These are phyloP conservation scores for Philotrypesis tridentata DNA, from an alignment of 1,140 invertebrate species.

Conservation along the genomic window DNA sequence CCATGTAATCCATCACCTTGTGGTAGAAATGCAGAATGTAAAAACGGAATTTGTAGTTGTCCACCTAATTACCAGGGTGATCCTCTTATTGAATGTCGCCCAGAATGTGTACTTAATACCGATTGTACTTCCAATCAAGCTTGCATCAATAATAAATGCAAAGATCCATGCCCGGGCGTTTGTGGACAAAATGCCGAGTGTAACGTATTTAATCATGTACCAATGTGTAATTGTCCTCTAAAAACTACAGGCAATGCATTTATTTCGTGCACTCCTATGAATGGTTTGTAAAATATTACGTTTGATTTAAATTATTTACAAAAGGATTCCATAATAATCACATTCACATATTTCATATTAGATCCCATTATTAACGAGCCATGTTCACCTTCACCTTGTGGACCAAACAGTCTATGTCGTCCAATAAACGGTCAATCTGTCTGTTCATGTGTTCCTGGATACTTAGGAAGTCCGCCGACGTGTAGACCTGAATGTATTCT, in stretches of 20 bases:
- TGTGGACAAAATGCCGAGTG: conserved; percentile 89
- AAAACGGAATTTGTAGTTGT: conserved; percentile 81
- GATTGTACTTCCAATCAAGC: conserved; percentile 88
- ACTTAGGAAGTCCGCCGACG: conserved; percentile 77
- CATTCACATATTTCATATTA: conserved; percentile 30
- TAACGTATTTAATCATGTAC: conserved; percentile 88
- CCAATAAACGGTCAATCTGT: conserved; percentile 76
- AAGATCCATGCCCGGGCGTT: conserved; percentile 85
- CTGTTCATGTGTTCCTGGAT: conserved; percentile 78
- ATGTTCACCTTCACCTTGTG: conserved; percentile 81
- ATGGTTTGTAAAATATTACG: conserved; percentile 65
- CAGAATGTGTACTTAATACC: conserved; percentile 86
- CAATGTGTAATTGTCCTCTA: conserved; percentile 83
- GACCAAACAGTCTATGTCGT: conserved; percentile 81
- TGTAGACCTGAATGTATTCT: conserved; percentile 76
- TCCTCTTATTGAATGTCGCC: conserved; percentile 85
- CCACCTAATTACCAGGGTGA: conserved; percentile 83
- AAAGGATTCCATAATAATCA: conserved; percentile 61
- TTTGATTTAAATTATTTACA: conserved; percentile 69
- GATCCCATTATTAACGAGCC: conserved; percentile 62
- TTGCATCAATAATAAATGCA: conserved; percentile 87
- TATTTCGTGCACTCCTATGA: conserved; percentile 64
- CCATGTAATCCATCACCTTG: conserved; percentile 87
- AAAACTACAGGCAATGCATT: conserved; percentile 89
- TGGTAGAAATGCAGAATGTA: conserved; percentile 84